phyloP scores from a whole-genome alignment of 2,888 invertebrate species.

The Drosophila mayaguana region DNA sequence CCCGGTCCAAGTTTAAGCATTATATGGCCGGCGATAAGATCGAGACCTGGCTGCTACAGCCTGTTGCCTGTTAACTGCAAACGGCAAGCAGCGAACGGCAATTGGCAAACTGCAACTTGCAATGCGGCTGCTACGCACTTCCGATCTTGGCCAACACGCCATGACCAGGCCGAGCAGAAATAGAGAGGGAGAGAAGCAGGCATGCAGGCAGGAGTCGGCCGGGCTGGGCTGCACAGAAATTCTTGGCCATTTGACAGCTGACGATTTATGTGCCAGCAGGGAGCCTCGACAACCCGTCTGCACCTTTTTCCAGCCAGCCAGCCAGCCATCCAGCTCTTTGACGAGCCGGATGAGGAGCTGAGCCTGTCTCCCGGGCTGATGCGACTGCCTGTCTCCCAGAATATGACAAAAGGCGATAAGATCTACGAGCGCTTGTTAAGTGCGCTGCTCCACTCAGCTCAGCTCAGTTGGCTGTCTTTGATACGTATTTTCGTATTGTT shows the following conservation, averaged over 20 bases:
- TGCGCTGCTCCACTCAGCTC: constrained; percentile 13
- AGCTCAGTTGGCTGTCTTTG: constrained; percentile 4
- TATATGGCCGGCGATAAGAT: constrained; percentile 57
- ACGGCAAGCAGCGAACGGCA: constrained; percentile 9
- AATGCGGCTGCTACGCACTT: constrained; percentile 65
- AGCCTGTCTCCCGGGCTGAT: constrained; percentile 42
- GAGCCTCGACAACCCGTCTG: constrained; percentile 37
- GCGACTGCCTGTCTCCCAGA: constrained; percentile 66
- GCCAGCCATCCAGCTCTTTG: constrained; percentile 23
- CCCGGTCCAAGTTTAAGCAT: constrained; percentile 54
- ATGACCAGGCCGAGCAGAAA: neutral
- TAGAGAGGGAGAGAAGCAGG: constrained; percentile 6
- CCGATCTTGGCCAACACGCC: constrained; percentile 72
- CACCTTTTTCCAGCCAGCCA: constrained; percentile 18
- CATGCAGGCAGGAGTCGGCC: neutral
- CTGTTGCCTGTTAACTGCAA: constrained; percentile 16
- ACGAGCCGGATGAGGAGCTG: constrained; percentile 44
- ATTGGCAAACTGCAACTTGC: constrained; percentile 21
- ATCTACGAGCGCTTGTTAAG: constrained; percentile 74
- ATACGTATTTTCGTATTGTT: constrained; percentile 69
- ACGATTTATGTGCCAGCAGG: constrained; percentile 75
- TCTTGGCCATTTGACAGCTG: constrained; percentile 80
- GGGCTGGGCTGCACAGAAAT: constrained; percentile 48
- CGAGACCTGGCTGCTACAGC: constrained; percentile 26
- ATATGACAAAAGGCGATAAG: constrained; percentile 78